phyloP scores from a whole-genome alignment of 2,797 vertebrate genomes.

The Dendrocincla fuliginosa region DNA sequence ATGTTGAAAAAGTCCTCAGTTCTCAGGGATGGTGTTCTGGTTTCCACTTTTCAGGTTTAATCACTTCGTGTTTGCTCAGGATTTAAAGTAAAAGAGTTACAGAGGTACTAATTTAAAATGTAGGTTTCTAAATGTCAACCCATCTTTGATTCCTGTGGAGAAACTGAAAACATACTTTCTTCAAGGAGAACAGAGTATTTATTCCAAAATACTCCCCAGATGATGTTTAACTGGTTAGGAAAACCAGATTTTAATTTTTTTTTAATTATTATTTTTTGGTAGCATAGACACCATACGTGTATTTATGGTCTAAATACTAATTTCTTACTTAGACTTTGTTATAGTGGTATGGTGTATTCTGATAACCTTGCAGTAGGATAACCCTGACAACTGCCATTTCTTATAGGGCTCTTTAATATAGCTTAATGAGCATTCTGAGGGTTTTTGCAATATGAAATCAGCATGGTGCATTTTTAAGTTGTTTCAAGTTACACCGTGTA shows the following conservation, averaged over 20 bases:
- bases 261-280: neutral
- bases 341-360: neutral
- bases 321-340: neutral
- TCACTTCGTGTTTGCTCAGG: neutral
- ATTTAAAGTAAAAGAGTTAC: neutral
- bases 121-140: neutral
- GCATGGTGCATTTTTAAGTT: conserved; percentile 52
- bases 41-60: neutral
- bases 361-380: conserved; percentile 37
- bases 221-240: neutral
- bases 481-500: conserved; percentile 31
- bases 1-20: neutral
- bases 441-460: conserved; percentile 34
- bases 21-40: neutral
- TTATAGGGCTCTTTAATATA: conserved; percentile 37
- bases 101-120: neutral
- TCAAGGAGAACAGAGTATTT: neutral
- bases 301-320: neutral
- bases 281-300: neutral
- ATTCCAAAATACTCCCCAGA: neutral
- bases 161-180: neutral
- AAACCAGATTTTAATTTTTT: neutral
- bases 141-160: neutral
- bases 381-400: conserved; percentile 8
- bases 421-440: conserved; percentile 13